These are phyloP conservation scores for Crotalus viridis DNA, from an alignment of 2,113 vertebrate genomes.

Conservation along the genomic window DNA sequence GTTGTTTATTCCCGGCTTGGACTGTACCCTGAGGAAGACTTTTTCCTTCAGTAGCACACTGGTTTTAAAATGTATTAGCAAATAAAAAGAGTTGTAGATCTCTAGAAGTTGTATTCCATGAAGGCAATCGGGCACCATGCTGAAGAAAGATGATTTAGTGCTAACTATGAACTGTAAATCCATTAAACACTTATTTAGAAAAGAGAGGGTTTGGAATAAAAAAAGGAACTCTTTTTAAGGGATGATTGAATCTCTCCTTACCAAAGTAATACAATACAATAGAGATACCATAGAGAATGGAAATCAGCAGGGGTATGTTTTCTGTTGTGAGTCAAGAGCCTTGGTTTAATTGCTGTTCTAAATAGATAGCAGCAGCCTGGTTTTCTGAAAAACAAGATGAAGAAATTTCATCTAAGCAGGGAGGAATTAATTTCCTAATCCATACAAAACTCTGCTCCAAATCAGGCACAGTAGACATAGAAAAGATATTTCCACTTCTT, in stretches of 20 bases:
- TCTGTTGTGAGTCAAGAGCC: conserved; percentile 53
- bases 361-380: conserved; percentile 61
- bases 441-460: conserved; percentile 53
- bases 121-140: background rate
- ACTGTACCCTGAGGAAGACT: no score
- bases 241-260: conserved; percentile 38
- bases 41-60: background rate
- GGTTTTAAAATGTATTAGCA: background rate
- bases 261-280: conserved; percentile 55
- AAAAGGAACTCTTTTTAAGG: conserved; percentile 39
- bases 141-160: background rate
- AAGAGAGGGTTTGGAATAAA: conserved; percentile 40
- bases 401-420: conserved; percentile 52
- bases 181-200: background rate
- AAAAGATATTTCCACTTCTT: conserved; percentile 57
- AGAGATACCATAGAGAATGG: conserved; percentile 60
- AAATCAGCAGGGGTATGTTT: conserved; percentile 61
- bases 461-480: conserved; percentile 56
- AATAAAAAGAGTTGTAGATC: background rate
- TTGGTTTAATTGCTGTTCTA: conserved; percentile 53
- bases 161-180: background rate
- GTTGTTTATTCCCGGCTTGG: no score
- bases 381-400: conserved; percentile 49
- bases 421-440: conserved; percentile 52
- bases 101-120: background rate